These are phyloP conservation scores for Melikaiella ostensackeni DNA, from an alignment of 2,888 invertebrate species.

Conservation along the genomic window DNA sequence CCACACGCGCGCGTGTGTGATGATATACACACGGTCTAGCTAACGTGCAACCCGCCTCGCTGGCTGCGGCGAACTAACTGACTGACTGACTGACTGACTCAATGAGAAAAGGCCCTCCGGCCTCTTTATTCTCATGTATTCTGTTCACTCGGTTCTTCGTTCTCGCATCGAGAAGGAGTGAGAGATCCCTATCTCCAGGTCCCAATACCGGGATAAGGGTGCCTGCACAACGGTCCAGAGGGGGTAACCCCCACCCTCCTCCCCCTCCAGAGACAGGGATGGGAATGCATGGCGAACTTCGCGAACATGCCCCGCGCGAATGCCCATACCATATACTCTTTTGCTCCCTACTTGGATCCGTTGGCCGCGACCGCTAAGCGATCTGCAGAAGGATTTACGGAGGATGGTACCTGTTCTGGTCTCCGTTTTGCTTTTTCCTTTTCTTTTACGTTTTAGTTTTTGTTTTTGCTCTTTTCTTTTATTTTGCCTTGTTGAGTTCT, in stretches of 20 bases:
- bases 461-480: constrained; percentile 29
- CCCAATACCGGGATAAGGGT: constrained; percentile 67
- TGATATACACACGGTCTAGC: constrained; percentile 43
- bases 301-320: constrained; percentile 38
- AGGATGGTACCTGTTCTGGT: constrained; percentile 67
- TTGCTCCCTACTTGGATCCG: constrained; percentile 40
- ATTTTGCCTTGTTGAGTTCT: constrained; percentile 12
- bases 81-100: constrained; percentile 72
- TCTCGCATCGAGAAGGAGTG: constrained; percentile 59
- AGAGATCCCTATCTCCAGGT: constrained; percentile 70
- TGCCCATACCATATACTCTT: constrained; percentile 26
- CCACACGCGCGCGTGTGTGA: constrained; percentile 33
- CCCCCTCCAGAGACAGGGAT: background rate
- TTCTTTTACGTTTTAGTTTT: constrained; percentile 41
- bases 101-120: constrained; percentile 69
- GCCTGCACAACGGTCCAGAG: constrained; percentile 63
- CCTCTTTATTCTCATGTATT: constrained; percentile 47
- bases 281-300: constrained; percentile 45
- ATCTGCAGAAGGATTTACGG: constrained; percentile 57
- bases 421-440: constrained; percentile 44
- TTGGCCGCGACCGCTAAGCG: constrained; percentile 49
- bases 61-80: constrained; percentile 66
- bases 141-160: constrained; percentile 50
- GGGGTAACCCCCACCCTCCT: constrained; percentile 24
- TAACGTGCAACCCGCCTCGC: constrained; percentile 59